Base-by-base conservation (phyloP, 1,140 invertebrate genomes). In the Drosophila sproati region DNA sequence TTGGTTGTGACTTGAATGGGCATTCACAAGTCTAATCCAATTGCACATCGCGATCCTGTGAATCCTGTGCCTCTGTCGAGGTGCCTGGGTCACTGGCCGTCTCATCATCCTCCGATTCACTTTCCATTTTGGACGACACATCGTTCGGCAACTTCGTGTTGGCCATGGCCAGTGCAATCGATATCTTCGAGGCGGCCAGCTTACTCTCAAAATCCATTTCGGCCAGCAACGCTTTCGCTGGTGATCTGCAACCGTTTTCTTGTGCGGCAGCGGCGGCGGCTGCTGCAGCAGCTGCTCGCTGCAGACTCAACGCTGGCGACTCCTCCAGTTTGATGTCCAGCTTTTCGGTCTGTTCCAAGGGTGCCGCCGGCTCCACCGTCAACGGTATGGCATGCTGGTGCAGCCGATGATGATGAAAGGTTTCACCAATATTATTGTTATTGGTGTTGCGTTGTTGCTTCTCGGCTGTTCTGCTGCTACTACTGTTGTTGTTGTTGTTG, bases 121-220 rank as follows among this genome's bases (percentile, higher is more conserved):
- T 71, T 12, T 77, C 64, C n/a, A 39, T 43, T 61, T 73, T 61
- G 8, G 63, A 59, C 28, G 32, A 12, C 3, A 41, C 41, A 5
- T 56, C 54, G n/a, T 32, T 10, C 3, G 71, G 50, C 66, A 76
- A 39, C 51, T 76, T 73, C 4, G 74, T 77, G 47, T 82, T 80
- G 48, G 78, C 73, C 74, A 78, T 74, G 32, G 79, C 75, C 61
- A 91, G 52, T 2, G 82, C 89, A 67, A 85, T 90, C 37, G 87
- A 91, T 63, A 92, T 93, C 62, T 90, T 92, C 7, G 91, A 92
- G 20, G 91, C 90, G 5, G 91, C 78, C 55, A 92, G 57, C 71
- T 89, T 91, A 61, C 91, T 91, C 62, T 92, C 91, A 28, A 91
- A 92, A 63, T 92, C 91, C 82, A 91, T 88, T 64, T 90, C 85